A percentile compares a stretch with the other conserved stretches of the same genome.
phyloP scores from a whole-genome alignment of 2,797 vertebrate species.

The Phrynocephalus vlangalii region DNA sequence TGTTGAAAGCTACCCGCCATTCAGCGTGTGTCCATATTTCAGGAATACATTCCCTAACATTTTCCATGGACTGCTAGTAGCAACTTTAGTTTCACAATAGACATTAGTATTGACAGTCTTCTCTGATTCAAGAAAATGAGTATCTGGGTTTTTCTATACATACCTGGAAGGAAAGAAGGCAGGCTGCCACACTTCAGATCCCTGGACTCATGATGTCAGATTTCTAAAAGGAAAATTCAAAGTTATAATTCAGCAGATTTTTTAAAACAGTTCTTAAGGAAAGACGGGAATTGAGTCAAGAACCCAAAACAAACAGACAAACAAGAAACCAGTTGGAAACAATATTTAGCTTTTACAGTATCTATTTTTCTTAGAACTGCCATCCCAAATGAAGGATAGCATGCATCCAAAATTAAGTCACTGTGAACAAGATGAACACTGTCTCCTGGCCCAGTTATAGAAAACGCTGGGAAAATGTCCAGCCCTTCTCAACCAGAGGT shows the following conservation, averaged over 20 bases:
- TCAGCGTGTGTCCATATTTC: conserved; percentile 16
- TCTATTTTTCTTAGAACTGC: not conserved
- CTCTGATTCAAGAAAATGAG: conserved; percentile 3
- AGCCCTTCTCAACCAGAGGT: not conserved
- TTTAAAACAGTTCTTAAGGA: not conserved
- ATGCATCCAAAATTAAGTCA: not conserved
- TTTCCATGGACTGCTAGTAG: not conserved
- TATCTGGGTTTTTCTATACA: not conserved
- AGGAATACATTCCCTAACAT: conserved; percentile 2
- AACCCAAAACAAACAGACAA: not conserved
- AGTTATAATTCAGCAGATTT: not conserved
- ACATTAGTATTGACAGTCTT: conserved; percentile 7
- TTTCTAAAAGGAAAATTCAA: not conserved
- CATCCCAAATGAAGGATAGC: not conserved
- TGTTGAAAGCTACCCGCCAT: not conserved
- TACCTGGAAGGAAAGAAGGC: not conserved
- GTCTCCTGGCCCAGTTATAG: not conserved
- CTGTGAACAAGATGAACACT: not conserved
- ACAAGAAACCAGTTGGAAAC: not conserved
- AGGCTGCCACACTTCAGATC: not conserved
- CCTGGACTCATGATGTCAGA: not conserved
- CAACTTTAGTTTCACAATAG: conserved; percentile 2
- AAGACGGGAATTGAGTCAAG: not conserved
- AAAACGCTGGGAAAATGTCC: not conserved
- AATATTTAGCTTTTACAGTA: not conserved